phyloP scores from a whole-genome alignment of 2,888 invertebrate genomes.

The Dynastes tityus region DNA sequence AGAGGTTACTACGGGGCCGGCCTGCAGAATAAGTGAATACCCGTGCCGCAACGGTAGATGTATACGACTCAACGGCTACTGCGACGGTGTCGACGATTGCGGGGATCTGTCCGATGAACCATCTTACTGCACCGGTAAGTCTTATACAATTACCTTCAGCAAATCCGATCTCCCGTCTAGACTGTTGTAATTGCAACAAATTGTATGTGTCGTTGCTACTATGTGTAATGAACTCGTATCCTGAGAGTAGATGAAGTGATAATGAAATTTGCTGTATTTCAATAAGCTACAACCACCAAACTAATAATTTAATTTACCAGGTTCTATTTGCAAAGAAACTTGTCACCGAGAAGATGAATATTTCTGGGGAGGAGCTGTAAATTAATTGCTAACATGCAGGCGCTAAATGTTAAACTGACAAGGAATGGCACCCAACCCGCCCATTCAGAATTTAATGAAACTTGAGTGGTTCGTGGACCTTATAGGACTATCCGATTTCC shows the following conservation, averaged over 20 bases:
- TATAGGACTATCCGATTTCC: too few relatives aligned
- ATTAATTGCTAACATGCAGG: too few relatives aligned
- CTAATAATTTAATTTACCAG: too few relatives aligned
- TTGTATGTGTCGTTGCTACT: not conserved
- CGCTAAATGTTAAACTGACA: too few relatives aligned
- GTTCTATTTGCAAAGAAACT: too few relatives aligned
- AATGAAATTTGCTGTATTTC: too few relatives aligned
- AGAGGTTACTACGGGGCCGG: constrained; percentile 70
- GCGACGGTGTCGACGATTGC: constrained; percentile 89
- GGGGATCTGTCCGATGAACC: constrained; percentile 91
- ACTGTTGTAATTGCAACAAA: constrained; percentile 4
- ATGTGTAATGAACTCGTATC: not conserved
- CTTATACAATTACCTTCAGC: constrained; percentile 7
- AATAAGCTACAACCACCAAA: too few relatives aligned
- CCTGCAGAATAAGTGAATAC: constrained; percentile 86
- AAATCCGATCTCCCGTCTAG: constrained; percentile 24
- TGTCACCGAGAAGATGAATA: too few relatives aligned
- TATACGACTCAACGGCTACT: constrained; percentile 88
- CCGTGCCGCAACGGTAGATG: constrained; percentile 83
- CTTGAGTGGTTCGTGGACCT: too few relatives aligned
- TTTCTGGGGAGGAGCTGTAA: too few relatives aligned
- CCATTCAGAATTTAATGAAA: too few relatives aligned
- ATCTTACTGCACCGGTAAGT: constrained; percentile 81
- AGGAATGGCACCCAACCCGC: too few relatives aligned
- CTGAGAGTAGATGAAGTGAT: not conserved